Conservation (phyloP, 92 coral and sea anemone genomes). For the Isaurus tuberculatus region DNA sequence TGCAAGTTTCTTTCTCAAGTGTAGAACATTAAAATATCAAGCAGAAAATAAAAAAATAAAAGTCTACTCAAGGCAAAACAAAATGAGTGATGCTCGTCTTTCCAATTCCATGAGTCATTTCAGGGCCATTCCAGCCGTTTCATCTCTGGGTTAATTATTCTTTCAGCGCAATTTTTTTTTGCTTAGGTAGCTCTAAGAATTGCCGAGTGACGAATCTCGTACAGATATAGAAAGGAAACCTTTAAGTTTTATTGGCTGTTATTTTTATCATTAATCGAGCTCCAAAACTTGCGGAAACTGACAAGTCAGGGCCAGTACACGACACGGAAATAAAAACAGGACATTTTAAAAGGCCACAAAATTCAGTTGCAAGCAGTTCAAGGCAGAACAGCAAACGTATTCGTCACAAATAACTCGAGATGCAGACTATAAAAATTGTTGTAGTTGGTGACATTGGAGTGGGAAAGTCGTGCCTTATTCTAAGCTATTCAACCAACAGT, state of each 20-base stretch:
- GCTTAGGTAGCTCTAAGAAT: not conserved
- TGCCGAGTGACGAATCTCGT: not conserved
- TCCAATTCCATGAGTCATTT: too few species aligned
- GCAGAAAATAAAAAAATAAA: too few species aligned
- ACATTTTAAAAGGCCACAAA: not conserved
- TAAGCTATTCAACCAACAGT: constrained; percentile 54
- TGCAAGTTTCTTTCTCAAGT: too few species aligned
- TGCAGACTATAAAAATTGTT: constrained; percentile 75
- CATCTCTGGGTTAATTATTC: too few species aligned
- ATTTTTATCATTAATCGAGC: not conserved
- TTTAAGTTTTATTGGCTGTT: not conserved
- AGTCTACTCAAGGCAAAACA: too few species aligned
- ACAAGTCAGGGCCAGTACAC: not conserved
- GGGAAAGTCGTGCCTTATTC: constrained; percentile 80
- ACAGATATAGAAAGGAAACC: not conserved
- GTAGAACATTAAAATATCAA: too few species aligned
- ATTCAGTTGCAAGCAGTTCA: not conserved
- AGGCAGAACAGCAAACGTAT: not conserved
- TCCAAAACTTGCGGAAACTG: not conserved
- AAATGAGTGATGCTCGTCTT: too few species aligned
- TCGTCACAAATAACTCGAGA: not conserved
- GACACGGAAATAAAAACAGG: not conserved
- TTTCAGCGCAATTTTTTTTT: not conserved
- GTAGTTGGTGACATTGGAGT: constrained; percentile 88
- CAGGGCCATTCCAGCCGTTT: too few species aligned